A percentile compares a stretch with the other conserved stretches of the same genome.
Conservation (phyloP, 2,888 invertebrate genomes). For the Erpobdella octoculata region DNA sequence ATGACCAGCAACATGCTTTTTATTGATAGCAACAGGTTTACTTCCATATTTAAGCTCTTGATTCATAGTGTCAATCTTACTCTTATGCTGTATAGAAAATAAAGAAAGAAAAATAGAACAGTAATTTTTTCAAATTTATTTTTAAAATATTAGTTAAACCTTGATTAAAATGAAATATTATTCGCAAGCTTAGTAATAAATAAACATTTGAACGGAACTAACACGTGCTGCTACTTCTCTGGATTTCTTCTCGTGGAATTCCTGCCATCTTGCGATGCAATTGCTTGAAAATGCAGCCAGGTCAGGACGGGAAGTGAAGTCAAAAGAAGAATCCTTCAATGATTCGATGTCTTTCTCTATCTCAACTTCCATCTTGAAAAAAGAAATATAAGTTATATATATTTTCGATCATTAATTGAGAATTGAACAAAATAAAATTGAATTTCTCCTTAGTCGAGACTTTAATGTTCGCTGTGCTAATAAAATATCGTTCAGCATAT, state of each 20-base stretch:
- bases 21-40: background rate
- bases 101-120: background rate
- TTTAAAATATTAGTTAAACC: background rate
- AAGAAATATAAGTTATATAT: background rate
- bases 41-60: slow-evolving; percentile 9
- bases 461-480: too few relatives aligned
- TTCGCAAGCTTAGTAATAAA: too few relatives aligned
- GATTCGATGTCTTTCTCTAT: slow-evolving; percentile 6
- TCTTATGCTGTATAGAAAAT: background rate
- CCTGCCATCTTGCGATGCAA: background rate
- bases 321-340: background rate
- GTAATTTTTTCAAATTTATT: background rate
- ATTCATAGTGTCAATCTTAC: slow-evolving; percentile 14
- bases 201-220: too few relatives aligned
- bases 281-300: background rate
- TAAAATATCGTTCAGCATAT: too few relatives aligned
- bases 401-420: too few relatives aligned
- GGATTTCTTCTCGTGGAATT: background rate
- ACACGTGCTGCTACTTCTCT: background rate
- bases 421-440: too few relatives aligned
- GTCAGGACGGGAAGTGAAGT: background rate
- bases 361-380: background rate
- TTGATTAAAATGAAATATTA: background rate
- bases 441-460: too few relatives aligned
- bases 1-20: background rate